phyloP scores from a whole-genome alignment of 2,113 vertebrate genomes.

The Saccopteryx bilineata region DNA sequence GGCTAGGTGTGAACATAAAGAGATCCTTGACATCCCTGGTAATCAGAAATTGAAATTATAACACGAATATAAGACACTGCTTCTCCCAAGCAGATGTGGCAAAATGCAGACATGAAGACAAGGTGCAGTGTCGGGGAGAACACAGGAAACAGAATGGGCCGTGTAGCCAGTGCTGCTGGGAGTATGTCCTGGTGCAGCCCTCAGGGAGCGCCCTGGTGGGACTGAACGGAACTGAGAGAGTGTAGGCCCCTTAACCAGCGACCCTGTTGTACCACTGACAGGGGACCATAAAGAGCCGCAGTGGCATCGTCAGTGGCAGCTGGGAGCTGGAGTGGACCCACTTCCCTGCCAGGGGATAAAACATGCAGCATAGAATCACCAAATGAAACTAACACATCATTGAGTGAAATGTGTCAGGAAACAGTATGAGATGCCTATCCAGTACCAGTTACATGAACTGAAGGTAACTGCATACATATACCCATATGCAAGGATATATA shows the following conservation, averaged over 20 bases:
- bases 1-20: background rate
- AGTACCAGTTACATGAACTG: rapidly evolving
- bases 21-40: background rate
- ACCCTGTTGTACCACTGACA: rapidly evolving
- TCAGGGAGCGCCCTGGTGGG: background rate
- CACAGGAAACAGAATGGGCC: rapidly evolving
- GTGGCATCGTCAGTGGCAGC: background rate
- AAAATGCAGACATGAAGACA: background rate
- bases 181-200: background rate
- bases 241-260: rapidly evolving
- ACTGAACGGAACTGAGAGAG: background rate
- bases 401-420: background rate
- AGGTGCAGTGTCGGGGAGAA: background rate
- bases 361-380: background rate
- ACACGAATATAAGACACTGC: rapidly evolving
- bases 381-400: background rate
- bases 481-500: too few species aligned
- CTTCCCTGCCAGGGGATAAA: background rate
- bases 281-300: rapidly evolving
- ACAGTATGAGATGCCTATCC: background rate
- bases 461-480: background rate
- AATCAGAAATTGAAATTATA: background rate
- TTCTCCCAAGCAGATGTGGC: background rate
- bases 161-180: rapidly evolving
- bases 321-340: too few species aligned